phyloP scores from a whole-genome alignment of 2,888 invertebrate genomes.

The Pristionchus maxplancki region DNA sequence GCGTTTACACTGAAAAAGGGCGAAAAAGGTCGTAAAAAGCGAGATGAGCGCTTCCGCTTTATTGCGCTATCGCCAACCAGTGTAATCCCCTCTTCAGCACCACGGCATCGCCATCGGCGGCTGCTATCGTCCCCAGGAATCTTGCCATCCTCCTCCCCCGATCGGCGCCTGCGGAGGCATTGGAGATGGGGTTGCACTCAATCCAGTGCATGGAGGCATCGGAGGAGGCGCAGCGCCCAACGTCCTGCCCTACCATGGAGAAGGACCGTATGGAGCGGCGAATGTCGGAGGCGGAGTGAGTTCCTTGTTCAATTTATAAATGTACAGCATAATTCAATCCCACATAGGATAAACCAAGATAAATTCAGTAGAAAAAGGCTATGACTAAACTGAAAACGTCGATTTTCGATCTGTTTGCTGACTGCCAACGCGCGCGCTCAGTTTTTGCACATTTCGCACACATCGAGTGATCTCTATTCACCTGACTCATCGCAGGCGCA shows the following conservation, averaged over 20 bases:
- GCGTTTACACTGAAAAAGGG: no score
- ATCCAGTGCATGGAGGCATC: background rate
- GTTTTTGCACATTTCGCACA: background rate
- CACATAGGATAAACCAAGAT: no score
- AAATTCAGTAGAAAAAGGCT: background rate
- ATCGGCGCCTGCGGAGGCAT: background rate
- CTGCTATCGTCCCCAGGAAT: background rate
- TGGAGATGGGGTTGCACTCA: background rate
- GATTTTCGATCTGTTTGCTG: background rate
- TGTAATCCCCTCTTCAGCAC: background rate
- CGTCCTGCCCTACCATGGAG: background rate
- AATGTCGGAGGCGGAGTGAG: background rate
- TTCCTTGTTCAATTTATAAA: background rate
- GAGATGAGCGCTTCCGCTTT: no score
- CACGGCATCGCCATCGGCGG: background rate
- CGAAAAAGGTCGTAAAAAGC: no score
- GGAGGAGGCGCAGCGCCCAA: background rate
- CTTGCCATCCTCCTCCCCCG: background rate
- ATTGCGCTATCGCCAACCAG: no score
- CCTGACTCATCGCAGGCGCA: background rate
- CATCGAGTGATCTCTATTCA: background rate
- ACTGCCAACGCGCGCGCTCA: background rate
- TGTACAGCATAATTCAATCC: no score
- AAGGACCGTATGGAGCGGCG: background rate
- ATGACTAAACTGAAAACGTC: background rate